These are phyloP conservation scores for Pseudorectes ferrugineus DNA, from an alignment of 2,113 vertebrate species.

Conservation along the genomic window DNA sequence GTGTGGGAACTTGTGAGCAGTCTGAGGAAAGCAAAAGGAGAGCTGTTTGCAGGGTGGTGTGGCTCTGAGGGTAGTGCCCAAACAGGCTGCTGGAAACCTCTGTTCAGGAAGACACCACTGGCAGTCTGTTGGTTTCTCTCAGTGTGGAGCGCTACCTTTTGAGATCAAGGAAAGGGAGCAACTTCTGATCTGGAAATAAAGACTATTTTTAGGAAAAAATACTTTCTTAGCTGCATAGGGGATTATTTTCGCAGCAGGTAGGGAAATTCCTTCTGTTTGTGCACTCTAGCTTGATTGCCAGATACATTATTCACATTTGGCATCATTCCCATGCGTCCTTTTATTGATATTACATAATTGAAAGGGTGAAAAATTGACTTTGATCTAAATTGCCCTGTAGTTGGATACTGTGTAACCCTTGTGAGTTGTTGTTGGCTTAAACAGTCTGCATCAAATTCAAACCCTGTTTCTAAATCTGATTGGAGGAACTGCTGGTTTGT, in stretches of 20 bases:
- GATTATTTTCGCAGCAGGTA: background rate
- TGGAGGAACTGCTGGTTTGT: background rate
- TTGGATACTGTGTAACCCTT: background rate
- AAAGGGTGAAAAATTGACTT: constrained; percentile 27
- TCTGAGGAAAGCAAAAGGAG: background rate
- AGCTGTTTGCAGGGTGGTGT: fast-evolving
- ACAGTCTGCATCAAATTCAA: background rate
- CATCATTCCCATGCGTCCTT: background rate
- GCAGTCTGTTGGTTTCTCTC: background rate
- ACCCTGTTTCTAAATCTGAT: background rate
- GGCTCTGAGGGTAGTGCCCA: background rate
- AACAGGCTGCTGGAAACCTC: background rate
- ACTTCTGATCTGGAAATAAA: background rate
- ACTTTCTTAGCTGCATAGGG: background rate
- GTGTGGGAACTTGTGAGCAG: background rate
- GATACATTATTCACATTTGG: constrained; percentile 18
- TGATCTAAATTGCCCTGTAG: background rate
- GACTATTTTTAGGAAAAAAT: background rate
- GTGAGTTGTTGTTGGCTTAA: background rate
- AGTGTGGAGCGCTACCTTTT: background rate
- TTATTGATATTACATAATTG: constrained; percentile 36
- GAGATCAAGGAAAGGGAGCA: background rate
- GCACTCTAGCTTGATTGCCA: background rate
- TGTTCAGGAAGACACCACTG: fast-evolving
- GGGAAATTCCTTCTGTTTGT: background rate